These are phyloP conservation scores for Marcusenius ussheri DNA, from an alignment of 2,113 vertebrate species.

Conservation along the genomic window DNA sequence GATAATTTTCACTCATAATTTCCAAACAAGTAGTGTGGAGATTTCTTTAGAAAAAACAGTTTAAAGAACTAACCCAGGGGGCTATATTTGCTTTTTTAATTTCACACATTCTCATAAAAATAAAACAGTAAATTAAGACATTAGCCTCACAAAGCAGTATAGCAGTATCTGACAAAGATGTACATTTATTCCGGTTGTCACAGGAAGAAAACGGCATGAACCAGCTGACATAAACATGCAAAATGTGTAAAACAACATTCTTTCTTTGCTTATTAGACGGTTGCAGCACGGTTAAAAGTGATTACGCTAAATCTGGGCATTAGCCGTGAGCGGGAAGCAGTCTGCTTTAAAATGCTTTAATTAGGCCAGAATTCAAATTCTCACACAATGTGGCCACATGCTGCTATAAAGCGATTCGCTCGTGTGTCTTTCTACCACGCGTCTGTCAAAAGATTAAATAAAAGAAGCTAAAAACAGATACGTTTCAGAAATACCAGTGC, in stretches of 20 bases:
- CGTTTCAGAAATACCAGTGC: not conserved
- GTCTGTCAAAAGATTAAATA: not conserved
- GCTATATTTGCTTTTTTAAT: not conserved
- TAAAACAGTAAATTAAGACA: not conserved
- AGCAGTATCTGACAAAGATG: not conserved
- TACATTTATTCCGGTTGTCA: not conserved
- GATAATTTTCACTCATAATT: not conserved
- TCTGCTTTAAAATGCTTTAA: slow-evolving; percentile 13
- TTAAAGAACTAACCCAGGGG: not conserved
- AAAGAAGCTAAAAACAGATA: not conserved
- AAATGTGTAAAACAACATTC: not conserved
- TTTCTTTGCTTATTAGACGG: slow-evolving; percentile 11
- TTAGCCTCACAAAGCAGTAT: not conserved
- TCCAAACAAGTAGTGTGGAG: not conserved
- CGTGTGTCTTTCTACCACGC: not conserved
- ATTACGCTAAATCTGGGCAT: slow-evolving; percentile 9
- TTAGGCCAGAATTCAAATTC: slow-evolving; percentile 14
- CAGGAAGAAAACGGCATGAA: not conserved
- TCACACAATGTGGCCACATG: not conserved
- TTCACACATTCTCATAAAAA: not conserved
- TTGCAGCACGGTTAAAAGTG: slow-evolving; percentile 18
- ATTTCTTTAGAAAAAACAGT: not conserved
- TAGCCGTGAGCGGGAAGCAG: not conserved
- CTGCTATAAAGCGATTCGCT: slow-evolving; percentile 9
- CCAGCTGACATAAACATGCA: not conserved